These are phyloP conservation scores for Bos javanicus DNA, from an alignment of 2,113 vertebrate genomes.

Conservation along the genomic window DNA sequence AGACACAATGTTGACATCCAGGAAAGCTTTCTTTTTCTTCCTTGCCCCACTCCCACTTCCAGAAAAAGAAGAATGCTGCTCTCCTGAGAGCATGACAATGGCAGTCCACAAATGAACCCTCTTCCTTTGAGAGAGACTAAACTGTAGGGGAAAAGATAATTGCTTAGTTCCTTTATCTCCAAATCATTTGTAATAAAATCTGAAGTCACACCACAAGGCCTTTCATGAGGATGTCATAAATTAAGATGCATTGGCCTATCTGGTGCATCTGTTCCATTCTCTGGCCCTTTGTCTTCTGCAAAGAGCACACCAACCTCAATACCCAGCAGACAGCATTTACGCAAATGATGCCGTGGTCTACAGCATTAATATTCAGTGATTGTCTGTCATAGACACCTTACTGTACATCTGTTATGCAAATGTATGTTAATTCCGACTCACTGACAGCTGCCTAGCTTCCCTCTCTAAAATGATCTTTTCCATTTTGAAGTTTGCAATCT, in stretches of 20 bases:
- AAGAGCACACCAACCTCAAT: conserved; percentile 85
- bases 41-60: neutral
- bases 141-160: conserved; percentile 82
- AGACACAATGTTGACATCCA: conserved; percentile 74
- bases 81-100: conserved; percentile 74
- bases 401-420: conserved; percentile 94
- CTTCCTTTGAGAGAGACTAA: conserved; percentile 78
- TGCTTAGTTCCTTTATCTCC: conserved; percentile 82
- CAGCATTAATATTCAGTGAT: conserved; percentile 91
- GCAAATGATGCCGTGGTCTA: conserved; percentile 86
- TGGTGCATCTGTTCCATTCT: conserved; percentile 85
- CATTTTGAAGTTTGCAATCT: conserved; percentile 92
- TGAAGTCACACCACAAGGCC: conserved; percentile 84
- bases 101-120: conserved; percentile 74
- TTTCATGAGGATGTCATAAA: conserved; percentile 86
- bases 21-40: conserved; percentile 60
- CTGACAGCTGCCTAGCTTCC: conserved; percentile 89
- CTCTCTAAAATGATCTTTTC: conserved; percentile 87
- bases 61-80: conserved; percentile 59
- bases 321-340: conserved; percentile 88
- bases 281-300: conserved; percentile 85
- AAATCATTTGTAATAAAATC: conserved; percentile 88
- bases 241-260: conserved; percentile 85
- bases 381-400: conserved; percentile 91
- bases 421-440: conserved; percentile 87